A percentile compares a stretch with the other conserved stretches of the same genome.
phyloP scores from a whole-genome alignment of 30 jellyfish, hydroid and myxozoan species.

The Aurelia aurita region DNA sequence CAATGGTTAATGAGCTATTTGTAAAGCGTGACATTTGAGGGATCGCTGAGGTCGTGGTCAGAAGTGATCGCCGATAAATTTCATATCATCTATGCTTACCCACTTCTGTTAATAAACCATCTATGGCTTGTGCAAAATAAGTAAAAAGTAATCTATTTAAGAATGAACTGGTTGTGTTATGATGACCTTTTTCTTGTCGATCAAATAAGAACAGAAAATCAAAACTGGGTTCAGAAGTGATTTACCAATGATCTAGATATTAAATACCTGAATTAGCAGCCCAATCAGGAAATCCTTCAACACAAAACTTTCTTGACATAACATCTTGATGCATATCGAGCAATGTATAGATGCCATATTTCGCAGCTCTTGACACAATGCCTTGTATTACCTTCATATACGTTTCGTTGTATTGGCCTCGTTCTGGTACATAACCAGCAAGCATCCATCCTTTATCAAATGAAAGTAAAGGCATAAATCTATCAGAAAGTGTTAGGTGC shows the following conservation, averaged over 20 bases:
- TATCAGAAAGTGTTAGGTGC: too few species aligned
- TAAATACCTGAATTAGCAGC: constrained; percentile 81
- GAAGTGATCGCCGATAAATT: too few species aligned
- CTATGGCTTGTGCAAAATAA: too few species aligned
- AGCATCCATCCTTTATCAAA: constrained; percentile 86
- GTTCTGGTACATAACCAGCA: constrained; percentile 93
- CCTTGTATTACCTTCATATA: constrained; percentile 73
- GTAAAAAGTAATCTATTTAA: too few species aligned
- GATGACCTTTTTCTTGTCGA: neutral
- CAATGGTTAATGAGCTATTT: too few species aligned
- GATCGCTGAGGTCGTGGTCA: too few species aligned
- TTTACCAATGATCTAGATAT: too few species aligned
- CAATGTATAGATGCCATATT: constrained; percentile 90
- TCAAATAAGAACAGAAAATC: neutral
- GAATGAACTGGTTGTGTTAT: too few species aligned
- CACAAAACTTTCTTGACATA: constrained; percentile 93
- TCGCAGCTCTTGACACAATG: constrained; percentile 83
- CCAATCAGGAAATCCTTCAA: constrained; percentile 98
- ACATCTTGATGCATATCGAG: constrained; percentile 98
- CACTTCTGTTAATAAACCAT: too few species aligned
- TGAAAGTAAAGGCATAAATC: too few species aligned
- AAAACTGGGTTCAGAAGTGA: neutral
- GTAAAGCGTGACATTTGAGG: too few species aligned
- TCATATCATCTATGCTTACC: too few species aligned
- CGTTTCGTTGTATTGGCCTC: constrained; percentile 92